Evolutionary conservation across 1,140 invertebrate species (phyloP).

Genomic region (Pseudachorutes palmiensis): DNA sequence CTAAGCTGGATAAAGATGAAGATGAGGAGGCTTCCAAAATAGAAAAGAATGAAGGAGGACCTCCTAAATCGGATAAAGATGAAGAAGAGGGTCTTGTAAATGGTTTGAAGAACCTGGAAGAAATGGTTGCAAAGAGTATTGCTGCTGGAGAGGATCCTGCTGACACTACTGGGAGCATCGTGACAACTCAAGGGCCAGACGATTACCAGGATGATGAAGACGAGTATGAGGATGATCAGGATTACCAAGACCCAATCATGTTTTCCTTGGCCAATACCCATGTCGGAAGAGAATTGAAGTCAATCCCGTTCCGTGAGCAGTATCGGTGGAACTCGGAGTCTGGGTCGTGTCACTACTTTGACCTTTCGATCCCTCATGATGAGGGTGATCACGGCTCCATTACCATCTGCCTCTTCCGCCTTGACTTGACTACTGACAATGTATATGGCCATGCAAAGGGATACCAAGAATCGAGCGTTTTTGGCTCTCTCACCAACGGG

Average conservation of each 20-base stretch:
- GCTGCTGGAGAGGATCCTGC: too few relatives aligned
- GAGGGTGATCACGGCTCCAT: not conserved
- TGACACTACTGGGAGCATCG: too few relatives aligned
- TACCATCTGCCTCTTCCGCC: slow-evolving; percentile 26
- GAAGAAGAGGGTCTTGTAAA: too few relatives aligned
- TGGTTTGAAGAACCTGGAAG: too few relatives aligned
- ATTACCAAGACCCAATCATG: slow-evolving; percentile 1
- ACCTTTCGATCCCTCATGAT: slow-evolving; percentile 27
- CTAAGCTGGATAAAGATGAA: not conserved
- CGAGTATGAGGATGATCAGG: too few relatives aligned
- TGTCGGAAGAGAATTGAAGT: slow-evolving; percentile 17
- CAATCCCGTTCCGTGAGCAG: slow-evolving; percentile 29
- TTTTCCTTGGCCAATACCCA: slow-evolving; percentile 31
- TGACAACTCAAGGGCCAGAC: too few relatives aligned
- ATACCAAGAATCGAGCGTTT: not conserved
- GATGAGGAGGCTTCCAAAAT: too few relatives aligned
- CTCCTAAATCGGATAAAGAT: too few relatives aligned
- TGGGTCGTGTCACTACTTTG: slow-evolving; percentile 25
- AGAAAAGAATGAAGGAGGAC: too few relatives aligned
- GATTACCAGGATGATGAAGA: too few relatives aligned
- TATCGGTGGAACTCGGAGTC: slow-evolving; percentile 19
- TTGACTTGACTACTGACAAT: slow-evolving; percentile 12
- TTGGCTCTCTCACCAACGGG: slow-evolving; percentile 13
- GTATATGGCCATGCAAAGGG: slow-evolving; percentile 17
- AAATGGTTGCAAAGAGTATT: too few relatives aligned